phyloP scores from a whole-genome alignment of 2,797 vertebrate species.

The Ctenosaura bakeri region DNA sequence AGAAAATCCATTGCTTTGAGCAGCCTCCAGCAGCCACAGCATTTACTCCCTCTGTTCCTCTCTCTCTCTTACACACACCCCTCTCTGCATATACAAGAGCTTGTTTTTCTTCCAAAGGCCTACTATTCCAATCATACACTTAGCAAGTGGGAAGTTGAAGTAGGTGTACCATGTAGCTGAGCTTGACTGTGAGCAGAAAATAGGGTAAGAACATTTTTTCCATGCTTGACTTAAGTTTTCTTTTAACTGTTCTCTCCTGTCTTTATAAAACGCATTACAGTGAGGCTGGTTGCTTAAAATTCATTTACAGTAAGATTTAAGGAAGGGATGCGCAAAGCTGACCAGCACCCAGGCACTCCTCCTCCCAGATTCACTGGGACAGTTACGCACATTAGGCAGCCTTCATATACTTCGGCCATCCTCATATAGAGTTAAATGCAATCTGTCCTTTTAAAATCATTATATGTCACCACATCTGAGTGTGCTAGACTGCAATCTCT shows the following conservation, averaged over 20 bases:
- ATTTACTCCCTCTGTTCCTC: neutral
- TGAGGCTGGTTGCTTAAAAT: neutral
- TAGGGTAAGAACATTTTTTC: neutral
- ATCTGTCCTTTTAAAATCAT: neutral
- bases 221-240: neutral
- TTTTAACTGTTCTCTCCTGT: neutral
- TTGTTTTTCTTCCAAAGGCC: neutral
- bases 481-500: neutral
- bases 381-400: neutral
- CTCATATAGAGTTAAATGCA: neutral
- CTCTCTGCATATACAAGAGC: neutral
- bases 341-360: neutral
- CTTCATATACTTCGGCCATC: neutral
- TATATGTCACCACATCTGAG: neutral
- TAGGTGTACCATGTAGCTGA: neutral
- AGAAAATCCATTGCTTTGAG: neutral
- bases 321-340: neutral
- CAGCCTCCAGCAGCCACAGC: neutral
- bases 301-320: neutral
- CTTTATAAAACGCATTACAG: conserved; percentile 12
- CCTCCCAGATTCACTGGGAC: neutral
- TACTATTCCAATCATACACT: neutral
- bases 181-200: neutral
- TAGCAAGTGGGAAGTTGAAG: neutral
- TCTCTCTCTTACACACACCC: neutral